Base-by-base conservation (phyloP, 2,113 vertebrate species). In the Pycnonotus jocosus region DNA sequence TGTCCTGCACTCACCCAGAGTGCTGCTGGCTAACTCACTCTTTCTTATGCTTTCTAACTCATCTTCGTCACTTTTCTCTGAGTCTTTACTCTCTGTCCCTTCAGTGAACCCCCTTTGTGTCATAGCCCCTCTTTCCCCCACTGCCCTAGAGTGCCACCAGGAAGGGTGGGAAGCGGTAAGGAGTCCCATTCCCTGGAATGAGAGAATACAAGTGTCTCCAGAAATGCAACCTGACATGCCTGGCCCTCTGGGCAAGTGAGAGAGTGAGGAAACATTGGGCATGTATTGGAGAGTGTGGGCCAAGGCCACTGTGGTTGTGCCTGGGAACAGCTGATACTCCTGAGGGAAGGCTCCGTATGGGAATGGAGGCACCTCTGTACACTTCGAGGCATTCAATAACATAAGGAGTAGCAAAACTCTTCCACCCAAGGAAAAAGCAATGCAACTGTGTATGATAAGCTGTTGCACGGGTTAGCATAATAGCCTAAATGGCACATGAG, bases 331-430 rank as follows among this genome's bases (percentile, higher is more conserved):
- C 35, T 2, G 12, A 42, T 33, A 10, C 7, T 8, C 5, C 1
- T 1, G 8, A 31, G 9, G 11, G 22, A 45, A 38, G 12, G 48
- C 45, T 76, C 40, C 2, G 2, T 6, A 5, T 2, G 31, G 72
- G 73, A 65, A 44, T 4, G 2, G 50, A 2, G 37, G 50, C 20
- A n/a, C 19, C 38, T 27, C 45, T 3, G 12, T 8, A 30, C 0
- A 0, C 11, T 30, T 7, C 7, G 16, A 24, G 7, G 9, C 30
- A 18, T 28, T 66, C 0, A 1, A 0, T 47, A 22, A 10, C 12
- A 23, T 13, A 22, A 11, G 2, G 20, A 58, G 35, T 40, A 47
- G 28, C 38, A 33, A n/a, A 73, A 66, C 42, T 53, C 56, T 11
- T 5, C 38, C 13, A 4, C 3, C 2, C n/a, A 35, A 58, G 33